phyloP scores from a whole-genome alignment of 1,140 invertebrate genomes.

The Eurosta solidaginis region DNA sequence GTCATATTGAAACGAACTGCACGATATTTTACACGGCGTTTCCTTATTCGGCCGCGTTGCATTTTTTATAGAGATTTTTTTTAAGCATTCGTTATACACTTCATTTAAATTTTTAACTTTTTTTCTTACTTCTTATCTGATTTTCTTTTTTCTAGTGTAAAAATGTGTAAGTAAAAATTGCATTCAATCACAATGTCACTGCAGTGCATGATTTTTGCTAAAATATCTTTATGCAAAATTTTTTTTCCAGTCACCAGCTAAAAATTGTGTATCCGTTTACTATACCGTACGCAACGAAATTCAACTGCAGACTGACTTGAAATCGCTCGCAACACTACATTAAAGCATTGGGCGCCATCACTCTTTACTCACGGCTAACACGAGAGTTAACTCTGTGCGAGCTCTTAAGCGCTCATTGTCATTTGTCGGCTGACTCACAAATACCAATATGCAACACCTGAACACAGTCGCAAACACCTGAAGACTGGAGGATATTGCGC shows the following conservation, averaged over 20 bases:
- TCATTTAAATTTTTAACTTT: too few relatives aligned
- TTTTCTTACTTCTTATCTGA: too few relatives aligned
- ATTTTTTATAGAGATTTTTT: too few relatives aligned
- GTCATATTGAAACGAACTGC: too few relatives aligned
- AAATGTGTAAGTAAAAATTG: neutral
- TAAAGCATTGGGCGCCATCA: constrained; percentile 17
- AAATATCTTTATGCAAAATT: too few relatives aligned
- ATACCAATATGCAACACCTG: neutral
- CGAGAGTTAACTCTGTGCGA: neutral
- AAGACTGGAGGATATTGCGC: neutral
- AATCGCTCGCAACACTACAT: neutral
- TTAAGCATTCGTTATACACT: too few relatives aligned
- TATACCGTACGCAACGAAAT: neutral
- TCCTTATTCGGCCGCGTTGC: too few relatives aligned
- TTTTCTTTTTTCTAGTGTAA: too few relatives aligned
- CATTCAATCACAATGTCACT: neutral
- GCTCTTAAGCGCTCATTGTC: neutral
- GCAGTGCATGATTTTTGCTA: neutral
- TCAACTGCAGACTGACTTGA: neutral
- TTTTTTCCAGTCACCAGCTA: neutral
- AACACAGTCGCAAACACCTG: neutral
- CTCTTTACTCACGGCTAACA: neutral
- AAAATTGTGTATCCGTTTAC: neutral
- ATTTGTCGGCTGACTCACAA: constrained; percentile 3
- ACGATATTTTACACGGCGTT: too few relatives aligned